Evolutionary conservation across 1,140 invertebrate species (phyloP), one percentile per base, ranked within the genome.

Genomic region (Anastrepha ludens): DNA sequence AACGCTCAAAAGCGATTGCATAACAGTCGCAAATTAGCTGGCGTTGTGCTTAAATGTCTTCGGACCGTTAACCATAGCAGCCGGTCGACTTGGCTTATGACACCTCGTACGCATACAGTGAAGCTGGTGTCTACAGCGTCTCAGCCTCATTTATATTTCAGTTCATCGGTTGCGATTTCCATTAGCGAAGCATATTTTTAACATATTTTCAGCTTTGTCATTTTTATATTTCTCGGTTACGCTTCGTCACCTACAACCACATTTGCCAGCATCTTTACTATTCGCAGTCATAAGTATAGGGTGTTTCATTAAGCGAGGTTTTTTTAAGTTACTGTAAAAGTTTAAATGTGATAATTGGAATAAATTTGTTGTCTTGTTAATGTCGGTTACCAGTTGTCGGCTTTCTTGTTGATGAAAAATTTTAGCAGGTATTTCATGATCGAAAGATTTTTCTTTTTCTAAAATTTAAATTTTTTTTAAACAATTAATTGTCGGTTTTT

Each of bases 221-320:
- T 47, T 47, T 74, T 74, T 44, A 74, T 74, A 74, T 47, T 74
- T 13, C 41, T 44, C 67, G 6, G 67, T 47, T 47, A 74, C 67
- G 67, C 13, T 74, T 15, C 9, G 39, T 41, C 11, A 55, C 3
- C 44, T 74, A 74, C 67, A 74, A 41, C 13, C 41, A 6, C 13
- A 5, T 11, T 2, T 17, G 41, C 3, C 67, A 47, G 67, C 67
- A 41, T 44, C 67, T 74, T 74, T n/a, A 17, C 67, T 29, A 29
- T 15, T 74, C 41, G 41, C 4, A 74, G 67, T 41, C 67, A 74
- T 41, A 74, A 55, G 50, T 55, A 55, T 55, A 11, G 6, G 50
- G 29, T 29, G 29, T 29, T 29, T 29, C 29, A 29, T 29, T 29
- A 29, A 29, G 29, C 29, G 29, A 29, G 29, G 29, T 29, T 29